Percentiles rank a stretch among this genome's conserved stretches.
Conservation (phyloP, 2,888 invertebrate species). For the Cheilosia urbana region DNA sequence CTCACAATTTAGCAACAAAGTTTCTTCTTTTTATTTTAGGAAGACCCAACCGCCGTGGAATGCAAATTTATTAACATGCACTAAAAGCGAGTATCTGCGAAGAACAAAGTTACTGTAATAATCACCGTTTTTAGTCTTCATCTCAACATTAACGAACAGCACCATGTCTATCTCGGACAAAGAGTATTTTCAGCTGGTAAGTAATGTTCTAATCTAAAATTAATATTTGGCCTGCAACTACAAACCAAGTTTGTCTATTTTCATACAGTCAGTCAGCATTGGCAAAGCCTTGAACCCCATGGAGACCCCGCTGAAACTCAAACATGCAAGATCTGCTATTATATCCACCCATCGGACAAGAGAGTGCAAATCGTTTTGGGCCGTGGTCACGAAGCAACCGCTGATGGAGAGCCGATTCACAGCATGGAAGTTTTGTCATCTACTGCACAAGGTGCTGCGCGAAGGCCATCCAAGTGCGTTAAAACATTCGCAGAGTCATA, state of each 20-base stretch:
- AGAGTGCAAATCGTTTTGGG: conserved; percentile 97
- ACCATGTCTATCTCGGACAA: conserved; percentile 56
- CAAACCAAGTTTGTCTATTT: not conserved
- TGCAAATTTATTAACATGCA: too few relatives aligned
- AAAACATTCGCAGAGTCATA: conserved; percentile 92
- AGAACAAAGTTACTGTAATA: too few relatives aligned
- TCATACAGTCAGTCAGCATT: conserved; percentile 92
- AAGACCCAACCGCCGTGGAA: too few relatives aligned
- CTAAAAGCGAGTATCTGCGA: too few relatives aligned
- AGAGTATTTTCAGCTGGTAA: conserved; percentile 59
- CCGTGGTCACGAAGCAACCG: conserved; percentile 84
- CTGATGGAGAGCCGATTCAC: conserved; percentile 94
- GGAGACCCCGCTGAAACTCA: conserved; percentile 98
- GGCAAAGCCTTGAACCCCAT: conserved; percentile 96
- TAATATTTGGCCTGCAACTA: not conserved
- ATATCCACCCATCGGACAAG: conserved; percentile 97
- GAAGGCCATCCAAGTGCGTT: conserved; percentile 97
- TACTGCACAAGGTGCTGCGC: conserved; percentile 96
- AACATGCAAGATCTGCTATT: conserved; percentile 98
- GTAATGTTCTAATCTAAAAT: not conserved
- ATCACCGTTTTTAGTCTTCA: not conserved
- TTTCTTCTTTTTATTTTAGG: too few relatives aligned
- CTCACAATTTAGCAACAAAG: too few relatives aligned
- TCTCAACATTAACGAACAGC: not conserved
- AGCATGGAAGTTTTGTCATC: conserved; percentile 99